phyloP scores from a whole-genome alignment of 2,113 vertebrate genomes.

The Rousettus leschenaultii region DNA sequence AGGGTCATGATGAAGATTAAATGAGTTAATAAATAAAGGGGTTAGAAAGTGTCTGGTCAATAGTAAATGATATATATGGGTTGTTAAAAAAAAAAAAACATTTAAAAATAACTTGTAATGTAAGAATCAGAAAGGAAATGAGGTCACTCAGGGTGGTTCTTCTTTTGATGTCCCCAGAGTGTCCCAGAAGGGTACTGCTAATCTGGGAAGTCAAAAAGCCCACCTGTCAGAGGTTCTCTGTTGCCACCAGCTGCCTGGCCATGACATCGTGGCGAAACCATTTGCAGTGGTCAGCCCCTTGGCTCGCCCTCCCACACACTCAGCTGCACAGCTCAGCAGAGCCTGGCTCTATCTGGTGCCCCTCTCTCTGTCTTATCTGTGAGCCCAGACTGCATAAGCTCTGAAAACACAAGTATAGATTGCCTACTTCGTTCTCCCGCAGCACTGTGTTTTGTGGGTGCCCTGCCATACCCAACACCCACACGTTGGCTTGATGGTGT shows the following conservation, averaged over 20 bases:
- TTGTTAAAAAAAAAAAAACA: not conserved
- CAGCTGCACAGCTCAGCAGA: not conserved
- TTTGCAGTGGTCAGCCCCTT: not conserved
- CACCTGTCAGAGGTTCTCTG: slow-evolving; percentile 52
- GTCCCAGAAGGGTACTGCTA: slow-evolving; percentile 60
- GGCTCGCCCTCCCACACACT: not conserved
- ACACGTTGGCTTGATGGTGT: not conserved
- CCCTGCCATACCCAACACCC: fast-evolving
- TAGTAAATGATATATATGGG: not conserved
- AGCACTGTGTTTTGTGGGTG: fast-evolving
- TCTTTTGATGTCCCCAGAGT: slow-evolving; percentile 40
- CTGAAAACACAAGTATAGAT: not conserved
- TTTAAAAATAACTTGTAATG: slow-evolving; percentile 45
- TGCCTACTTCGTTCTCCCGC: fast-evolving
- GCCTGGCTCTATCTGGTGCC: not conserved
- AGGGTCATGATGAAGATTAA: not conserved
- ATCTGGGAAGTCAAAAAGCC: slow-evolving; percentile 59
- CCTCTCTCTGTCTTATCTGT: fast-evolving
- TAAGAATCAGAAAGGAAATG: slow-evolving; percentile 58
- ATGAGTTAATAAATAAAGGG: not conserved
- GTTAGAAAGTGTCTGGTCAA: not conserved
- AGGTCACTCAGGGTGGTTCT: slow-evolving; percentile 47
- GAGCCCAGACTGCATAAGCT: not conserved
- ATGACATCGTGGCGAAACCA: not conserved
- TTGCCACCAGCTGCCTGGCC: slow-evolving; percentile 43